A percentile compares a stretch with the other conserved stretches of the same genome.
These are phyloP conservation scores for Heteropelma amictum DNA, from an alignment of 2,888 invertebrate genomes.

Conservation along the genomic window DNA sequence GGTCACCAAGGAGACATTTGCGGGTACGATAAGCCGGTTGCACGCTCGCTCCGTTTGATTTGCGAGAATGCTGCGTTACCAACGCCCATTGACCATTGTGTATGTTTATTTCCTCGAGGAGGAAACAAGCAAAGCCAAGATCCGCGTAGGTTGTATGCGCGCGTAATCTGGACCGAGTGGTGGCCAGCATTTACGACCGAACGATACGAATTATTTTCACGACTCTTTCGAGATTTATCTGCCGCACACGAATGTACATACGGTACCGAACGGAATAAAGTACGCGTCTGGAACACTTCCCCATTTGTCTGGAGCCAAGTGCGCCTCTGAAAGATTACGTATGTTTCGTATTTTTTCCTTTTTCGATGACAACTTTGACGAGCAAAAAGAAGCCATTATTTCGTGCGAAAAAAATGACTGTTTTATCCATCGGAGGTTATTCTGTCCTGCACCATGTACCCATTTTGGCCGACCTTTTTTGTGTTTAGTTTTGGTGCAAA, in stretches of 20 bases:
- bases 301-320: too few relatives aligned
- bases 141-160: slow-evolving; percentile 27
- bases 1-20: not conserved
- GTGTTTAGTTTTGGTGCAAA: too few relatives aligned
- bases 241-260: not conserved
- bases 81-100: slow-evolving; percentile 34
- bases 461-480: too few relatives aligned
- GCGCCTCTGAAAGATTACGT: too few relatives aligned
- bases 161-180: slow-evolving; percentile 14
- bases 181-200: slow-evolving; percentile 33
- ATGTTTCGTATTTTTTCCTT: too few relatives aligned
- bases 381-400: too few relatives aligned
- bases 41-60: slow-evolving; percentile 18
- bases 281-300: too few relatives aligned
- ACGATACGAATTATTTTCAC: slow-evolving; percentile 36
- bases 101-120: slow-evolving; percentile 12
- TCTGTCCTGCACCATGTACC: too few relatives aligned
- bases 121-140: not conserved
- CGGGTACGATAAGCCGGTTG: slow-evolving; percentile 19
- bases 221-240: not conserved
- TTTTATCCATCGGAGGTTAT: too few relatives aligned
- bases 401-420: too few relatives aligned
- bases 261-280: too few relatives aligned
- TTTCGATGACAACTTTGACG: too few relatives aligned
- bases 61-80: not conserved